These are phyloP conservation scores for Ptiloglossa arizonensis DNA, from an alignment of 1,140 invertebrate genomes.

Conservation along the genomic window DNA sequence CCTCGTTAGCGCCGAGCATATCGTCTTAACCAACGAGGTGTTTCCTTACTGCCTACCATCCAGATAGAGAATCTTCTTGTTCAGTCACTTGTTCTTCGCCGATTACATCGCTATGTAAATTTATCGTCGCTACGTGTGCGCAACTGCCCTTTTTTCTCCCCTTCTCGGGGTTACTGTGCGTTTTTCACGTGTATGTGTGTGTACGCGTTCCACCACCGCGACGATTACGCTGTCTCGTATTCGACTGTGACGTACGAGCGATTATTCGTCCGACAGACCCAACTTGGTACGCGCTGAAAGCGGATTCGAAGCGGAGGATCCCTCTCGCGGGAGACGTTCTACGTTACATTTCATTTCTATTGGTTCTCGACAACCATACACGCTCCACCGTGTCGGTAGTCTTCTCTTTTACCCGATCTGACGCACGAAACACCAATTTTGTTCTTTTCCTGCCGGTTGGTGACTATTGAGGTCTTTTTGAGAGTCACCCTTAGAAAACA, in stretches of 20 bases:
- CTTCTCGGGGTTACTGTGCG: constrained; percentile 19
- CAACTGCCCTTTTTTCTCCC: constrained; percentile 50
- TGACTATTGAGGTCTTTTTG: too few relatives aligned
- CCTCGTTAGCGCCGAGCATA: constrained; percentile 74
- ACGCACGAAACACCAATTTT: too few relatives aligned
- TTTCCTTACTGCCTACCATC: constrained; percentile 71
- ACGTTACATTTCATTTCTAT: not conserved
- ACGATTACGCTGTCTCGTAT: constrained; percentile 46
- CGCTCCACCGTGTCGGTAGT: too few relatives aligned
- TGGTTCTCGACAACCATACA: too few relatives aligned
- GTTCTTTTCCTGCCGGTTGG: too few relatives aligned
- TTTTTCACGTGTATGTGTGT: too few relatives aligned
- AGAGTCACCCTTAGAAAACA: too few relatives aligned
- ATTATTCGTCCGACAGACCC: constrained; percentile 22
- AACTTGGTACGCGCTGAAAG: not conserved
- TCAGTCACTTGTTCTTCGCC: constrained; percentile 78
- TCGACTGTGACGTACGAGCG: constrained; percentile 24
- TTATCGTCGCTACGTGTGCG: constrained; percentile 77
- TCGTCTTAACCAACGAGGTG: constrained; percentile 77
- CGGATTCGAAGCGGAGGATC: not conserved
- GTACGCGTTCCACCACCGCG: constrained; percentile 8
- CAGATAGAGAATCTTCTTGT: constrained; percentile 79
- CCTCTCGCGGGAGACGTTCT: not conserved
- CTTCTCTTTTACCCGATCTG: too few relatives aligned
- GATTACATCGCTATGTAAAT: constrained; percentile 81